phyloP scores from a whole-genome alignment of 2,797 vertebrate genomes.

The Bryconaethiops microstoma region DNA sequence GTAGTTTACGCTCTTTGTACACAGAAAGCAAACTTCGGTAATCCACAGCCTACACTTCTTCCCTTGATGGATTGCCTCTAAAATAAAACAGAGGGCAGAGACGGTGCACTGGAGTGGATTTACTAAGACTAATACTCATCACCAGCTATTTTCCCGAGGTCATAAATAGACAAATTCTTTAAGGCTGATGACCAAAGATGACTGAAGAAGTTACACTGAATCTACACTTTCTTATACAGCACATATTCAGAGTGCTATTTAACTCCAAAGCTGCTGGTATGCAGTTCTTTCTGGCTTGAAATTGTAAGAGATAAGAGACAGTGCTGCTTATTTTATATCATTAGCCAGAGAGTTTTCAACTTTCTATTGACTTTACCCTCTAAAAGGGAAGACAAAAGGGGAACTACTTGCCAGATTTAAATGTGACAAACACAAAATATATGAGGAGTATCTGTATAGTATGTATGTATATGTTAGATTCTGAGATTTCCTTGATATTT shows the following conservation, averaged over 20 bases:
- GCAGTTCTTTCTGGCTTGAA: background rate
- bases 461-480: too few species aligned
- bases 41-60: slow-evolving; percentile 25
- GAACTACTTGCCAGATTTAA: background rate
- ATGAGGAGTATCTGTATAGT: too few species aligned
- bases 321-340: background rate
- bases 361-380: too few species aligned
- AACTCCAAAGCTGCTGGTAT: background rate
- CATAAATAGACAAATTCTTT: background rate
- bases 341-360: background rate
- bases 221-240: background rate
- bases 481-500: too few species aligned
- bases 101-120: slow-evolving; percentile 2
- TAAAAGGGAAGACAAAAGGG: too few species aligned
- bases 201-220: background rate
- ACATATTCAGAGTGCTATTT: background rate
- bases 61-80: slow-evolving; percentile 1
- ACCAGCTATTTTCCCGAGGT: background rate
- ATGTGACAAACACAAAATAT: background rate
- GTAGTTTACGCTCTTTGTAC: slow-evolving; percentile 38
- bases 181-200: background rate
- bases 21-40: slow-evolving; percentile 42
- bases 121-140: background rate
- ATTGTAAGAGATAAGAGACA: background rate
- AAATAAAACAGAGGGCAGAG: slow-evolving; percentile 13